Conservation (phyloP, 2,888 invertebrate genomes). For the Seira sanloemensis region DNA sequence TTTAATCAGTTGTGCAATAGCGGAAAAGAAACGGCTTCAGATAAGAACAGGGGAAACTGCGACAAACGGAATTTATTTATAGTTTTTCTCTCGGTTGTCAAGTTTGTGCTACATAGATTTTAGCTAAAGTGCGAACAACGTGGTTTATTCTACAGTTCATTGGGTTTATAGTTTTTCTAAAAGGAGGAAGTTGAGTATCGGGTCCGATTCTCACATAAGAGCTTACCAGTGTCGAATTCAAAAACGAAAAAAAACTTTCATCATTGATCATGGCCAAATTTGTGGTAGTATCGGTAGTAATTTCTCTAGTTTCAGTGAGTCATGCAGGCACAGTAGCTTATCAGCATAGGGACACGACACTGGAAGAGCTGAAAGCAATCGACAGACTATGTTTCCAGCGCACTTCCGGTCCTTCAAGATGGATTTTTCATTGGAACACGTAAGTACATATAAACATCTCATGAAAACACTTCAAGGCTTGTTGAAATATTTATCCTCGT, state of each 20-base stretch:
- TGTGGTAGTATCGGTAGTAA: constrained; percentile 28
- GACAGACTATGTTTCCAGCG: constrained; percentile 68
- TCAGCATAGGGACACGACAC: constrained; percentile 50
- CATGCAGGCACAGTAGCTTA: constrained; percentile 44
- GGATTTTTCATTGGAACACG: constrained; percentile 71
- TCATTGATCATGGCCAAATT: constrained; percentile 34
- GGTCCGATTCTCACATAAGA: not conserved
- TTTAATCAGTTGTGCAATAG: not conserved
- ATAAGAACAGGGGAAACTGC: not conserved
- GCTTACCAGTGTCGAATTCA: not conserved
- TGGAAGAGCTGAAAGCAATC: constrained; percentile 69
- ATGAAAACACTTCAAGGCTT: too few relatives aligned
- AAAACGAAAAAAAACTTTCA: constrained; percentile 6
- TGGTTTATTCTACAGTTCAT: too few relatives aligned
- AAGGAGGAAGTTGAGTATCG: too few relatives aligned
- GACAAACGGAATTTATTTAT: not conserved
- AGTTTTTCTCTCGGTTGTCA: not conserved
- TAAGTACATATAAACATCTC: constrained; percentile 46
- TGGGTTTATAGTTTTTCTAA: too few relatives aligned
- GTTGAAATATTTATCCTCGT: too few relatives aligned
- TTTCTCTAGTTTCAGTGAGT: constrained; percentile 14
- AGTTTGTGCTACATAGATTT: not conserved
- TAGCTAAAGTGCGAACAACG: too few relatives aligned
- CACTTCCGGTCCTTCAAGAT: constrained; percentile 66
- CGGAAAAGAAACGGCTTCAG: not conserved